A percentile compares a stretch with the other conserved stretches of the same genome.
Evolutionary conservation across 2,797 vertebrate genomes (phyloP).

Genomic region (Cyprinella venusta): DNA sequence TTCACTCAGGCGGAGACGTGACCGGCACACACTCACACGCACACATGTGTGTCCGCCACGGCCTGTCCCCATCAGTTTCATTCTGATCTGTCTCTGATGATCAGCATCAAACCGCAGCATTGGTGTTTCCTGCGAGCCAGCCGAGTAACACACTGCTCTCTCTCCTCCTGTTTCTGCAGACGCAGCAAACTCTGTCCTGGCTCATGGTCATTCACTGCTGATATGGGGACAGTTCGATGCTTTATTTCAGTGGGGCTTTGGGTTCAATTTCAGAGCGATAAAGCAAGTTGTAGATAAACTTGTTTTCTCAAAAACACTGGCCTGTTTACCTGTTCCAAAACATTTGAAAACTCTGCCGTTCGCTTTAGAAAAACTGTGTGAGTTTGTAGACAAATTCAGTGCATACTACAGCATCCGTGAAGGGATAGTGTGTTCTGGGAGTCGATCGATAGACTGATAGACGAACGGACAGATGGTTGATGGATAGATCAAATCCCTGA

Average conservation of each 20-base stretch:
- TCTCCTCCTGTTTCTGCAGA: constrained; percentile 32
- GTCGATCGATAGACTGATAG: background rate
- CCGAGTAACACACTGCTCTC: background rate
- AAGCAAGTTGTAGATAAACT: constrained; percentile 52
- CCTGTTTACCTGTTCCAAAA: constrained; percentile 1
- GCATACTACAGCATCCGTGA: background rate
- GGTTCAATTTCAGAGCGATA: constrained; percentile 33
- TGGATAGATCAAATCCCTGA: too few species aligned
- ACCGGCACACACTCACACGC: constrained; percentile 58
- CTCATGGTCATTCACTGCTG: constrained; percentile 8
- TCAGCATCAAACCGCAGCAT: constrained; percentile 45
- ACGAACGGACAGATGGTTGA: background rate
- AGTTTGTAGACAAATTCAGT: background rate
- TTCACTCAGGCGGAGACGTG: constrained; percentile 74
- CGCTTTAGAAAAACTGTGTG: background rate
- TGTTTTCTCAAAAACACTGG: constrained; percentile 5
- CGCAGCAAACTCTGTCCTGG: constrained; percentile 26
- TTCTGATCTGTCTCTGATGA: constrained; percentile 49
- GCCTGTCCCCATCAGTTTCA: constrained; percentile 32
- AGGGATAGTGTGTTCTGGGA: background rate
- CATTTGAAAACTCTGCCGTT: background rate
- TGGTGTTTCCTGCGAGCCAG: constrained; percentile 34
- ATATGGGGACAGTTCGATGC: constrained; percentile 21
- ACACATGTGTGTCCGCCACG: constrained; percentile 58
- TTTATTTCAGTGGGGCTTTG: constrained; percentile 7